A percentile compares a stretch with the other conserved stretches of the same genome.
Conservation (phyloP, 2,888 invertebrate genomes). For the Synanthedon tipuliformis region DNA sequence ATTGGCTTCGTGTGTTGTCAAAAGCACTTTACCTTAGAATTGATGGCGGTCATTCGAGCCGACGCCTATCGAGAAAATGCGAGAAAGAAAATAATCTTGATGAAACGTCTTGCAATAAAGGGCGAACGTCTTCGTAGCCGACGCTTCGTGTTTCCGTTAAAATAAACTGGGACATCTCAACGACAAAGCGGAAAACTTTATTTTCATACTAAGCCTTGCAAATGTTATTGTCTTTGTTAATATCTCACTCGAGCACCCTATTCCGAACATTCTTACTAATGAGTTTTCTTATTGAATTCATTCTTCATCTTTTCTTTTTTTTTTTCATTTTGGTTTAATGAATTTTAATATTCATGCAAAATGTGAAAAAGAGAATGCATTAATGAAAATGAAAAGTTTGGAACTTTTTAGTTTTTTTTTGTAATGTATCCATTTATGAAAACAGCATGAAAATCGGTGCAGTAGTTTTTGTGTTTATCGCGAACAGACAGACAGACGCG, state of each 20-base stretch:
- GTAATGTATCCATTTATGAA: no score
- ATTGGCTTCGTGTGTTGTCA: background rate
- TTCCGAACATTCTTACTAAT: conserved; percentile 15
- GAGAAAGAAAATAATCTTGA: conserved; percentile 57
- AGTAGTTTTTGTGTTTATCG: no score
- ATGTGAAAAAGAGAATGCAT: background rate
- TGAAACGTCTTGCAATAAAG: conserved; percentile 53
- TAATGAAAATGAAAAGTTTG: background rate
- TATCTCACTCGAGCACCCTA: conserved; percentile 17
- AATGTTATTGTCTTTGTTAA: conserved; percentile 41
- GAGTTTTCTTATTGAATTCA: conserved; percentile 10
- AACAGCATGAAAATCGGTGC: no score
- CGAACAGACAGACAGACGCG: no score
- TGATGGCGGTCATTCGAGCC: conserved; percentile 35
- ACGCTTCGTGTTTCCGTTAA: conserved; percentile 24
- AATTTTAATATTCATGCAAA: background rate
- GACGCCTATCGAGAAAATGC: conserved; percentile 29
- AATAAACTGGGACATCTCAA: conserved; percentile 35
- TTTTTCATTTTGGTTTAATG: no score
- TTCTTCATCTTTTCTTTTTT: background rate
- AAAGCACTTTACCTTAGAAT: conserved; percentile 19
- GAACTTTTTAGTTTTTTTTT: background rate
- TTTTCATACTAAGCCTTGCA: conserved; percentile 32
- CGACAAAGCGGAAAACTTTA: conserved; percentile 38
- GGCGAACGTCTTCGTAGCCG: conserved; percentile 30